Conservation (phyloP, 2,888 invertebrate genomes). For the Metopia argyrocephala region DNA sequence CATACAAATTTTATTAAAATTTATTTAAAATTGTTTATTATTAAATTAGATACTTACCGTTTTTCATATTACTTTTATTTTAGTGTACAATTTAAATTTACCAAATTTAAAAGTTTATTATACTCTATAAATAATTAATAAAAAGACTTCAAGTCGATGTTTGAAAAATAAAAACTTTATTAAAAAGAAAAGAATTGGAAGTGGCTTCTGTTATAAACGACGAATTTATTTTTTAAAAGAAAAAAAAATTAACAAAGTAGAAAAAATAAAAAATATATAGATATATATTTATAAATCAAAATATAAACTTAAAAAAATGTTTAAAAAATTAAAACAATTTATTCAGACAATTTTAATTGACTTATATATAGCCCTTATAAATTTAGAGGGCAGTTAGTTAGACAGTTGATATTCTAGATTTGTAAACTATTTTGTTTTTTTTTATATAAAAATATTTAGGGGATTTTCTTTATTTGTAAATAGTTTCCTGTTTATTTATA, state of each 20-base stretch:
- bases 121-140: neutral
- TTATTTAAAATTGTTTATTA: too few relatives aligned
- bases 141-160: neutral
- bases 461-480: neutral
- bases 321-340: slow-evolving; percentile 27
- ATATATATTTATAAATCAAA: slow-evolving; percentile 35
- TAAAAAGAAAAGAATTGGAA: neutral
- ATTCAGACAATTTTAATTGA: slow-evolving; percentile 8
- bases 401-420: neutral
- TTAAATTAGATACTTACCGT: too few relatives aligned
- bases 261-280: slow-evolving; percentile 31
- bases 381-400: neutral
- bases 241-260: slow-evolving; percentile 50
- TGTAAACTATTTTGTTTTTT: too few relatives aligned
- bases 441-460: slow-evolving; percentile 6
- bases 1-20: too few relatives aligned
- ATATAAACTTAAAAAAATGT: slow-evolving; percentile 54
- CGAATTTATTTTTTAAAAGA: slow-evolving; percentile 42
- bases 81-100: neutral
- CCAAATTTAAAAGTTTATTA: neutral
- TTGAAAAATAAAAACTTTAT: slow-evolving; percentile 27
- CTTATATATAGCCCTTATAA: slow-evolving; percentile 10
- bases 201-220: neutral
- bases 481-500: neutral
- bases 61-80: too few relatives aligned